These are phyloP conservation scores for Meloidogyne floridensis DNA, from an alignment of 1,140 invertebrate species.

Conservation along the genomic window DNA sequence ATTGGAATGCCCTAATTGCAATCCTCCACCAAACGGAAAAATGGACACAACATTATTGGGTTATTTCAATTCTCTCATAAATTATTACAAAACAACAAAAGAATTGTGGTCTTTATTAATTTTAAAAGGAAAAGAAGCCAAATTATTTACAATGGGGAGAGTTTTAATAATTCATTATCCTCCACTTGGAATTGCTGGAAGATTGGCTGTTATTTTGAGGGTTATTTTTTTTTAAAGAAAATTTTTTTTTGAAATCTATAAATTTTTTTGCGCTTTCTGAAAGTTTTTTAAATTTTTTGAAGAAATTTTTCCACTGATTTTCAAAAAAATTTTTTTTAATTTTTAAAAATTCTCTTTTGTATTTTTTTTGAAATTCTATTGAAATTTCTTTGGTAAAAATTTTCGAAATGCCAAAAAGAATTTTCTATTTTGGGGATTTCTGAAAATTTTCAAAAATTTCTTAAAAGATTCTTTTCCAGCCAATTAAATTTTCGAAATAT, in stretches of 20 bases:
- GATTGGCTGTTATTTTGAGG: constrained; percentile 47
- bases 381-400: no score
- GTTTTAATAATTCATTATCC: constrained; percentile 42
- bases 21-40: constrained; percentile 10
- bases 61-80: constrained; percentile 33
- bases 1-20: constrained; percentile 32
- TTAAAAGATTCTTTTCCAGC: neutral
- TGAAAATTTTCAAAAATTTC: neutral
- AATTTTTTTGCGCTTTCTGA: neutral
- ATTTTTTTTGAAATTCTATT: neutral
- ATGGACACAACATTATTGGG: neutral
- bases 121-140: constrained; percentile 24
- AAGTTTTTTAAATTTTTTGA: neutral
- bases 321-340: neutral
- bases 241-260: neutral
- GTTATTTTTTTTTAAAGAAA: constrained; percentile 11
- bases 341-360: constrained; percentile 11
- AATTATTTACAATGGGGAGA: constrained; percentile 39
- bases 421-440: no score
- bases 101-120: constrained; percentile 35
- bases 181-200: constrained; percentile 38
- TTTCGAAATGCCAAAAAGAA: no score
- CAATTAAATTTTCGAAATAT: no score
- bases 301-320: no score
- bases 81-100: neutral